Evolutionary conservation across 2,113 vertebrate species (phyloP), one percentile per base, ranked within the genome.

Genomic region (Taxidea taxus): DNA sequence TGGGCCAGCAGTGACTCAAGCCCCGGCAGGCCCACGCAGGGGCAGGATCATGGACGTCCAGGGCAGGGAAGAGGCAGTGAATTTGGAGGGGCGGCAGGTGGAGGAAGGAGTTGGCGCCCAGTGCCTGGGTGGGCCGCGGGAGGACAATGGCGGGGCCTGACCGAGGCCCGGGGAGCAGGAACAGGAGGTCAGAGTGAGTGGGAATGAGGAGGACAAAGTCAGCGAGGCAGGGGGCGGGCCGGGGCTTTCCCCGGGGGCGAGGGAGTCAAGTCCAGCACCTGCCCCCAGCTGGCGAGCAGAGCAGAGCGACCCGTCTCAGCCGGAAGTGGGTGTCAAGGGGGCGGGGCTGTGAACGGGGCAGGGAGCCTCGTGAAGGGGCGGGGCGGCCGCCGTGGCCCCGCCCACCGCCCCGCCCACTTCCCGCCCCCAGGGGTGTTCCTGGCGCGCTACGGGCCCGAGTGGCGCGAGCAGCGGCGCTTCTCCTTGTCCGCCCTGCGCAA

Each of bases 401-500:
- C n/a, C 56, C 23, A 6, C 6, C 0, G 1, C 1, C 39, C 16
- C 20, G 0, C 1, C 2, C 37, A 8, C 18, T 0, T 1, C 51
- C 90, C 84, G 2, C 1, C 58, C 91, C 82, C 95, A 99, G 99
- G 99, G 27, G 3, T 99, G 66, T 1, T 98, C 60, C 0, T 98
- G 4, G 99, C 98, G 3, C 98, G 87, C 64, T 99, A 99, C 0
- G 99, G 98, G 0, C 51, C n/a, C 0, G 3, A 10, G 3, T 99
- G 99, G 99, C 99, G 95, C 37, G 99, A 99, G 39, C 98, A 98
- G 94, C 98, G 99, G 7, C 99, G 98, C 66, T 99, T 99, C 86
- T 89, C 98, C 0, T 47, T 99, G 62, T 98, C 96, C 84, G 99
- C 98, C 0, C 60, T 99, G 96, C 99, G 98, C 95, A 99, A 99